Evolutionary conservation across 2,888 invertebrate genomes (phyloP).

Genomic region (Deilephila elpenor): DNA sequence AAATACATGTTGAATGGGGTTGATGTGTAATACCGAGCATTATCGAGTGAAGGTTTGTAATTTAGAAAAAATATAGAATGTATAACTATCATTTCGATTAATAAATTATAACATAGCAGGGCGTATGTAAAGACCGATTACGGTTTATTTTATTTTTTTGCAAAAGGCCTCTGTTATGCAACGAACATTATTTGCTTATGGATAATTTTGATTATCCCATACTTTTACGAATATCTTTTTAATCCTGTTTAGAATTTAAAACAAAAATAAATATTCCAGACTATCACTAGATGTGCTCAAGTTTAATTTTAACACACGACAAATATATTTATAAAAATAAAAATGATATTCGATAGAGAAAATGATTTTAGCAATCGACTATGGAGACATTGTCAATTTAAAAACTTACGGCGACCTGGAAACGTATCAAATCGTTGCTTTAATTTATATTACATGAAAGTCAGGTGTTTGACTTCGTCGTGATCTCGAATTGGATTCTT

Average conservation of each 20-base stretch:
- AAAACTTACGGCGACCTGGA: slow-evolving; percentile 62
- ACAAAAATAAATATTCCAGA: neutral
- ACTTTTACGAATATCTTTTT: too few species aligned
- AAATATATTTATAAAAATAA: neutral
- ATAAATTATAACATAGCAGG: too few species aligned
- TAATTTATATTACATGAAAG: slow-evolving; percentile 75
- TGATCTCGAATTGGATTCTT: slow-evolving; percentile 80
- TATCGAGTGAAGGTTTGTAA: neutral
- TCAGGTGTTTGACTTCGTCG: slow-evolving; percentile 70
- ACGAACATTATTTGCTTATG: too few species aligned
- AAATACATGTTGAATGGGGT: neutral
- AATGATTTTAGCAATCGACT: neutral
- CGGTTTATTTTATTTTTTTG: too few species aligned
- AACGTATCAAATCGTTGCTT: slow-evolving; percentile 73
- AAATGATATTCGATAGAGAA: neutral
- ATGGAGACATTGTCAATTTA: slow-evolving; percentile 12
- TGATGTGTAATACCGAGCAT: neutral
- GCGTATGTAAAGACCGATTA: too few species aligned
- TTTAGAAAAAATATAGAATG: neutral
- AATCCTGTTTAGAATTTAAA: too few species aligned
- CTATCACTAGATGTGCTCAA: neutral
- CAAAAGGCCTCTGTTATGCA: too few species aligned
- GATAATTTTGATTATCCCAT: too few species aligned
- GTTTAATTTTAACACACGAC: neutral
- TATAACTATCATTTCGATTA: too few species aligned